Base-by-base conservation (phyloP, 2,113 vertebrate genomes). In the Menidia beryllina region DNA sequence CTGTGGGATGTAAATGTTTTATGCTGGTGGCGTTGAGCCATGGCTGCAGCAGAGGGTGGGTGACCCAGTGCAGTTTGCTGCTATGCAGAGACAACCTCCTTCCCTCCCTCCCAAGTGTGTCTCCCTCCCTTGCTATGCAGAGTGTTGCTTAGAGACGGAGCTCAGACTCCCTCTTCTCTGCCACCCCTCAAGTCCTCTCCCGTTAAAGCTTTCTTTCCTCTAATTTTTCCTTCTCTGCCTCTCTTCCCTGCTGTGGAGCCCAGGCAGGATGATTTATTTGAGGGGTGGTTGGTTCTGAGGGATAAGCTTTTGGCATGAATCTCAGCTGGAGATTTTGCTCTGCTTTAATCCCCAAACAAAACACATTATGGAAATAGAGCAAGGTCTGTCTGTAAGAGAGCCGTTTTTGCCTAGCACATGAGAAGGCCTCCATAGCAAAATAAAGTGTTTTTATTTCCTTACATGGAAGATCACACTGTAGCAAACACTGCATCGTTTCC, bases 1-100 rank as follows among this genome's bases (percentile, higher is more conserved):
- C 54, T 66, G 27, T 82, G 52, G 68, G 67, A 69, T 87, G 80
- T 93, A 83, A 89, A 91, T 91, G 85, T 88, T 91, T 92, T 65
- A 89, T 90, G 69, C 73, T 77, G 56, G 82, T 92, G 91, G 90
- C 86, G 24, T 72, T 69, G 86, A 86, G 91, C 88, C 89, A 91
- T 36, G 66, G 82, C 85, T 93, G 90, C 90, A 92, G 93, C 89
- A 91, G 72, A 89, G 85, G 88, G 83, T 79, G 86, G 82, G 59
- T 90, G 91, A 93, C 87, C 88, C 89, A 89, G 69, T 86, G 84
- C 82, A 90, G 84, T 91, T 91, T 93, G 89, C 91, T 92, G 92
- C 91, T 94, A 91, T 93, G 91, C 90, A 92, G 90, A 89, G 86
- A 86, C 91, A 81, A 57, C 75, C 69, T 75, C 34, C 66, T 41